phyloP scores from a whole-genome alignment of 2,113 vertebrate genomes.

The Mus musculus region GRCm39 chr19:24228001-24228500 shows the following conservation, averaged over 20 bases:
- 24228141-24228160: too few relatives aligned
- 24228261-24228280: neutral
- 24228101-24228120: too few relatives aligned
- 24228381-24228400: neutral
- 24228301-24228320: neutral
- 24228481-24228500: too few relatives aligned
- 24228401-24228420: neutral
- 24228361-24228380: neutral
- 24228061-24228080: too few relatives aligned
- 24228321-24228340: neutral
- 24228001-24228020: too few relatives aligned
- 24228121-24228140: too few relatives aligned
- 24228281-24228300: neutral
- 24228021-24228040: too few relatives aligned
- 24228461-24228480: too few relatives aligned
- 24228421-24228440: neutral
- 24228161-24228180: neutral
- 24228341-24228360: neutral
- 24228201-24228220: neutral
- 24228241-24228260: neutral
- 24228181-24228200: neutral
- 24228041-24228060: too few relatives aligned
- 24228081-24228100: too few relatives aligned
- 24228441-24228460: neutral
- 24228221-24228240: neutral